phyloP scores from a whole-genome alignment of 1,140 invertebrate species.

The Drosophila asahinai region DNA sequence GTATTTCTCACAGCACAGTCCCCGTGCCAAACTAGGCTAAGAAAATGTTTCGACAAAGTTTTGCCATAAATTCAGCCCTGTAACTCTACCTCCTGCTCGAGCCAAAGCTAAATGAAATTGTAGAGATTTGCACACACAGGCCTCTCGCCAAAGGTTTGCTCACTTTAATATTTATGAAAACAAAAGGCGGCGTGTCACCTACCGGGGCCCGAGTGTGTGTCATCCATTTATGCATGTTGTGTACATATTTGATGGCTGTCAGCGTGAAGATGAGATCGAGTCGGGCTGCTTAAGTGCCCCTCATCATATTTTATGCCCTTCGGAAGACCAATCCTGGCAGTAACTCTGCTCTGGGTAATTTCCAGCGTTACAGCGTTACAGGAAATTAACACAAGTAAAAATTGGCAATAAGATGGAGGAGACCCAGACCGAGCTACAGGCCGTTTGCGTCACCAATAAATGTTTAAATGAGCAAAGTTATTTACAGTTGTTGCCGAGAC shows the following conservation, averaged over 20 bases:
- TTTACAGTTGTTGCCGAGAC: constrained; percentile 67
- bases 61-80: constrained; percentile 29
- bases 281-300: constrained; percentile 71
- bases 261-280: constrained; percentile 53
- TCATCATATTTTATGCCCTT: constrained; percentile 78
- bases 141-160: constrained; percentile 44
- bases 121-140: constrained; percentile 51
- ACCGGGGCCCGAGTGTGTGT: constrained; percentile 16
- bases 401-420: constrained; percentile 61
- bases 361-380: constrained; percentile 28
- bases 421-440: constrained; percentile 63
- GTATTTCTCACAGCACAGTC: constrained; percentile 42
- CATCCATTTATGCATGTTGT: constrained; percentile 78
- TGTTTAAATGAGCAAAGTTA: constrained; percentile 81
- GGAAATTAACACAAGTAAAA: constrained; percentile 82
- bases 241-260: constrained; percentile 80
- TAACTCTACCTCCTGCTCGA: constrained; percentile 40
- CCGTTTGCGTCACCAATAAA: constrained; percentile 82
- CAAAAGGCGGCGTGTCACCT: constrained; percentile 56
- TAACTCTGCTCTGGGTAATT: constrained; percentile 31
- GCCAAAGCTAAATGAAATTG: constrained; percentile 58
- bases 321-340: constrained; percentile 59
- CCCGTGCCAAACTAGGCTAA: constrained; percentile 43
- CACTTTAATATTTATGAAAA: constrained; percentile 81
- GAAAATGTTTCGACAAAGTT: constrained; percentile 62